Evolutionary conservation across 2,888 invertebrate species (phyloP).

Genomic region (Brachypalpus laphriformis): DNA sequence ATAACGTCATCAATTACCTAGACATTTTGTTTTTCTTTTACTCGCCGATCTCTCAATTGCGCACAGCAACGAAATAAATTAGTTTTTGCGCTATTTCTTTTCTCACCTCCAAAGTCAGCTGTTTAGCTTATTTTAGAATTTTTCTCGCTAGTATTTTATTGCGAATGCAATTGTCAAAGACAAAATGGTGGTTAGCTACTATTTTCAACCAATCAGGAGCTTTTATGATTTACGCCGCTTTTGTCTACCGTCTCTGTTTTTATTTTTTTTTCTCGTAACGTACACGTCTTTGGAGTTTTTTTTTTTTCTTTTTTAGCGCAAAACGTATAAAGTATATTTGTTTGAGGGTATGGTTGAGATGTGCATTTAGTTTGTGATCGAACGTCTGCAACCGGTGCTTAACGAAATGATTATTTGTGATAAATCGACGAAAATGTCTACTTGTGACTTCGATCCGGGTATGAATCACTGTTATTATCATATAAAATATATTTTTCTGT

Average conservation of each 20-base stretch:
- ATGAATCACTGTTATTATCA: background rate
- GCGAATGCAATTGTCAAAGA: background rate
- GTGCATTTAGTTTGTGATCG: background rate
- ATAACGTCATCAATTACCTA: background rate
- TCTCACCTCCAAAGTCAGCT: background rate
- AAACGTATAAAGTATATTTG: background rate
- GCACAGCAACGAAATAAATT: background rate
- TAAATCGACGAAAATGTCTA: background rate
- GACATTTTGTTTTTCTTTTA: background rate
- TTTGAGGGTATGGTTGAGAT: background rate
- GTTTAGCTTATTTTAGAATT: background rate
- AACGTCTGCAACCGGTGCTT: background rate
- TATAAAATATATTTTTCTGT: background rate
- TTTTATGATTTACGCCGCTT: background rate
- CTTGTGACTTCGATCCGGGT: background rate
- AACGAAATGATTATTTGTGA: background rate
- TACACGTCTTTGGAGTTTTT: background rate
- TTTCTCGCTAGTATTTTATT: background rate
- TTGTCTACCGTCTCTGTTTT: background rate
- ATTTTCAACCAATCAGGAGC: conserved; percentile 1
- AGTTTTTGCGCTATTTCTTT: background rate
- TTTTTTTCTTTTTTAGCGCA: background rate
- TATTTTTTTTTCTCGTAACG: background rate
- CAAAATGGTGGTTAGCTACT: conserved; percentile 1
- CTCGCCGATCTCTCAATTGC: background rate